Evolutionary conservation across 1,140 invertebrate genomes (phyloP).

Genomic region (Propsilocerus akamusi): DNA sequence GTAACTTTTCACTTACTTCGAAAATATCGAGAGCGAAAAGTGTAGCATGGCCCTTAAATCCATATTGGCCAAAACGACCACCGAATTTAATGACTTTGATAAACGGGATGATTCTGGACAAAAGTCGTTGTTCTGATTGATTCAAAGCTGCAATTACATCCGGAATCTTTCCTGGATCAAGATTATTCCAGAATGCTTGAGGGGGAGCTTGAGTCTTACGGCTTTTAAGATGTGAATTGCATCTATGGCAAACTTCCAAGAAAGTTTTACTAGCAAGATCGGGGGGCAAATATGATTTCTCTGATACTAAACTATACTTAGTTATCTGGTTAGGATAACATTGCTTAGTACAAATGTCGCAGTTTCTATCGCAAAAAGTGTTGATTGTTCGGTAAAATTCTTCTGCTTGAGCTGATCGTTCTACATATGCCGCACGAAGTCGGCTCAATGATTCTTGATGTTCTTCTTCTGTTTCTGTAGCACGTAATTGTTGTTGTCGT

Average conservation of each 20-base stretch:
- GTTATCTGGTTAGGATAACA: neutral
- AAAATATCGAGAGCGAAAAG: slow-evolving; percentile 17
- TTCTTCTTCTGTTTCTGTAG: neutral
- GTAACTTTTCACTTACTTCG: slow-evolving; percentile 14
- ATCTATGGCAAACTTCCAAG: neutral
- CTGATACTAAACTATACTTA: neutral
- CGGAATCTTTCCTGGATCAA: neutral
- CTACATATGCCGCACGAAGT: neutral
- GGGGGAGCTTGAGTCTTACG: neutral
- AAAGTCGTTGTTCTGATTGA: slow-evolving; percentile 10
- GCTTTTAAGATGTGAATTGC: neutral
- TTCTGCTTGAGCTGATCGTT: neutral
- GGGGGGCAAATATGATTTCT: neutral
- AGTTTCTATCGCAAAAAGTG: neutral
- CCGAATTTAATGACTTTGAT: slow-evolving; percentile 11
- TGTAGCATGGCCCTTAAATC: slow-evolving; percentile 13
- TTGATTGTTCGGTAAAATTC: neutral
- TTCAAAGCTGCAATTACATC: slow-evolving; percentile 8
- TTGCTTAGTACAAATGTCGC: neutral
- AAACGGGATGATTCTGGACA: slow-evolving; percentile 10
- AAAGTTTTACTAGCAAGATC: neutral
- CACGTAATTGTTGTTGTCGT: too few relatives aligned
- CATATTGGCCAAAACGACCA: slow-evolving; percentile 13
- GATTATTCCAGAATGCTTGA: neutral
- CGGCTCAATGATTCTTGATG: neutral